Evolutionary conservation across 2,113 vertebrate genomes (phyloP).

Genomic region (Nothoprocta pentlandii): DNA sequence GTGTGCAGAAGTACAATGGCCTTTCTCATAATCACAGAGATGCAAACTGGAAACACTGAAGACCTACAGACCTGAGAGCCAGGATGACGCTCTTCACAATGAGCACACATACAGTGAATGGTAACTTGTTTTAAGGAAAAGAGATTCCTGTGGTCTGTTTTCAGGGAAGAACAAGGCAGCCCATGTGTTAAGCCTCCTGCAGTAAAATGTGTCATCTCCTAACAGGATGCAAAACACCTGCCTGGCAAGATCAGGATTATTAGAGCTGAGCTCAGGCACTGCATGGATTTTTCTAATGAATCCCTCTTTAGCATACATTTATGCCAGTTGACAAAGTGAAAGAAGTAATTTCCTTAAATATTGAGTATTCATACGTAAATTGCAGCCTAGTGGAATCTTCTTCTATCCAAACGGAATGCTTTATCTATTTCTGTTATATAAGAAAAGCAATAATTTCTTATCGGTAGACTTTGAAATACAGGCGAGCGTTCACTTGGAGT

Average conservation of each 20-base stretch:
- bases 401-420: conserved; percentile 49
- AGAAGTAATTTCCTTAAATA: conserved; percentile 73
- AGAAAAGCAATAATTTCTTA: conserved; percentile 73
- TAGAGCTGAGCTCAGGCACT: conserved; percentile 42
- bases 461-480: conserved; percentile 64
- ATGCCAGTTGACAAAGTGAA: conserved; percentile 66
- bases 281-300: conserved; percentile 60
- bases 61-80: neutral
- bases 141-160: neutral
- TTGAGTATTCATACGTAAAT: conserved; percentile 68
- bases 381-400: conserved; percentile 61
- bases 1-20: fast-evolving
- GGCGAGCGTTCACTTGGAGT: conserved; percentile 50
- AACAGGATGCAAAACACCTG: conserved; percentile 61
- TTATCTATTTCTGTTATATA: conserved; percentile 75
- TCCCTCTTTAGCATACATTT: conserved; percentile 71
- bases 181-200: neutral
- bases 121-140: neutral
- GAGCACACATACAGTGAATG: fast-evolving
- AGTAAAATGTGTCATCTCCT: neutral
- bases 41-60: neutral
- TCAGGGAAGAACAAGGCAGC: neutral
- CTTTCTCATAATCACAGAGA: neutral
- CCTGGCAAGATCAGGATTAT: conserved; percentile 53
- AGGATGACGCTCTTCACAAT: fast-evolving